Evolutionary conservation across 2,888 invertebrate genomes (phyloP), one percentile per base, ranked within the genome.

Genomic region (Apomyelois bistriatella): DNA sequence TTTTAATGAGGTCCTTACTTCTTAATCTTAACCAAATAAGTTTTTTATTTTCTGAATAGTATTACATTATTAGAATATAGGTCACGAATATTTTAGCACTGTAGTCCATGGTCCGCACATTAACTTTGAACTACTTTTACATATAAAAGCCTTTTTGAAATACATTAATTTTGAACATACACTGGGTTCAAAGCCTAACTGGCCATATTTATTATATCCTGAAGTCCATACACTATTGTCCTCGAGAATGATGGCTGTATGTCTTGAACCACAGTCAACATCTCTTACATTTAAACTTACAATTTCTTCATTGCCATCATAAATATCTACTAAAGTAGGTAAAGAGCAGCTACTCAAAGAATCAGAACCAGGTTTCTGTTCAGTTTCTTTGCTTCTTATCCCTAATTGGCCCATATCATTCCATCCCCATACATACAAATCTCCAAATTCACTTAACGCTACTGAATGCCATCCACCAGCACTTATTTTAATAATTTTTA

Each of bases 351-450:
- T 87, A 58, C 74, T 74, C 10, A 28, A 28, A 12, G 12, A 16
- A 32, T 32, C 15, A 41, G 58, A 60, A 32, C 10, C 9, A 10
- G 7, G 1, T 17, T 35, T 7, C 35, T 48, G 13, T 46, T 30
- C 38, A 12, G 22, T 22, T 57, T 79, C 72, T 35, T 72, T 72
- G 55, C 85, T 84, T 32, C 81, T 76, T 30, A 95, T 78, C 6
- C 98, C 98, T 12, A 98, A 82, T 79, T 98, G 97, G 0, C 98
- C 97, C 68, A 92, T 93, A 58, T 95, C 94, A 82, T 98, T 98
- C 94, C 96, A 97, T 6, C 98, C 98, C 98, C 98, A 98, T 1
- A 93, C 91, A 74, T 97, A 98, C 0, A 97, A 71, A 76, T 97
- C 97, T 10, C 97, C 97, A 77, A 91, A 92, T 67, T 92, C 91